Evolutionary conservation across 1,140 invertebrate genomes (phyloP), one percentile per base, ranked within the genome.

Genomic region (Maniola jurtina): DNA sequence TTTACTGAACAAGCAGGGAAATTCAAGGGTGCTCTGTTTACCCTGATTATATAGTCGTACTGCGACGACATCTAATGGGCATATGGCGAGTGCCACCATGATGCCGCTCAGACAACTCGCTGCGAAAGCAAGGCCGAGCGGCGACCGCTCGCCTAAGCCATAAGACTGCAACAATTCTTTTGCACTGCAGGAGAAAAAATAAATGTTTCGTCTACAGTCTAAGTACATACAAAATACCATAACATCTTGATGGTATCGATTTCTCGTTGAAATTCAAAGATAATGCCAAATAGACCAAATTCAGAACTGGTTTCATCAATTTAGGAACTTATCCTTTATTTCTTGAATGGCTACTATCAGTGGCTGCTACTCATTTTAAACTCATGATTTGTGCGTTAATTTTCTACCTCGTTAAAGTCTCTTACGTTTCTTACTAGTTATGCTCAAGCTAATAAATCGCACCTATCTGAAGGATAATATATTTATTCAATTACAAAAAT

Each of bases 31-130:
- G 9, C 11, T 34, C 48, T 16, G 48, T 34, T 88, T 93, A 95
- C 95, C 94, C 94, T 97, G 96, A 91, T 97, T 97, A 77, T 97
- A 97, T 16, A 98, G 88, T 70, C 96, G 92, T 42, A 96, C 96
- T 14, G 96, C 94, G 66, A 97, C 92, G 2, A 97, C 94, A 84
- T 98, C 96, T 79, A 97, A 95, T 0, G 96, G 96, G 57, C 96
- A 96, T 92, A 97, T 96, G 47, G 93, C 92, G 0, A 95, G 47
- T 6, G 94, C 94, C 35, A 97, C 93, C 35, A 93, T 93, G 57
- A 95, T 80, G 8, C 96, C 96, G 69, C 95, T 95, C 6, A 96
- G 76, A 75, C 95, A 93, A 69, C 95, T 95, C n/a, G 95, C 94
- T 9, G 92, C 68, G 75, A 97, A 94, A 5, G 95, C 93, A 60